Evolutionary conservation across 1,140 invertebrate genomes (phyloP).

Genomic region (Scaptomyza montana): DNA sequence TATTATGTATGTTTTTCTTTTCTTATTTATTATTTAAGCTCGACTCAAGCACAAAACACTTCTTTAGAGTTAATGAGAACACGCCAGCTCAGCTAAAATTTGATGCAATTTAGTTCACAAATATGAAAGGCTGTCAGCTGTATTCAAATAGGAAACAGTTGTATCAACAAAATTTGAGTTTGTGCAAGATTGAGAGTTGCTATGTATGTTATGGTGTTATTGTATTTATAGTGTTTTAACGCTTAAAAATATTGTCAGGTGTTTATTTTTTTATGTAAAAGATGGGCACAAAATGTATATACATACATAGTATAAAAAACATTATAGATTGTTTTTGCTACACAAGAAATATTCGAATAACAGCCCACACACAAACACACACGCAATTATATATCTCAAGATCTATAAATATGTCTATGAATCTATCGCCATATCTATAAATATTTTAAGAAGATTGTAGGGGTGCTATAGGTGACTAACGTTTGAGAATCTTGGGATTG

Average conservation of each 20-base stretch:
- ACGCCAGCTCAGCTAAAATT: constrained; percentile 12
- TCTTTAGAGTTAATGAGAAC: background rate
- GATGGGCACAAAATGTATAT: background rate
- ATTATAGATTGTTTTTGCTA: constrained; percentile 6
- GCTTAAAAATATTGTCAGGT: too few species aligned
- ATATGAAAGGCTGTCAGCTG: constrained; percentile 26
- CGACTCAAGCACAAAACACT: background rate
- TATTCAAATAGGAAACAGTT: constrained; percentile 33
- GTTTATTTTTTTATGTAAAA: background rate
- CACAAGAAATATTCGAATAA: constrained; percentile 11
- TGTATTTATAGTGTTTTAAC: constrained; percentile 16
- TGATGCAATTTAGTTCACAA: constrained; percentile 16
- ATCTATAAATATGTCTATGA: constrained; percentile 35
- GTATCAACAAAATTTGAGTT: constrained; percentile 26
- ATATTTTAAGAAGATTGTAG: constrained; percentile 7
- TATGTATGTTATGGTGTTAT: background rate
- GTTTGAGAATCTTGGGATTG: constrained; percentile 41
- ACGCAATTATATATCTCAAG: background rate
- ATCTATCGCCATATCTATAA: constrained; percentile 17
- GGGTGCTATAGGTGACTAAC: constrained; percentile 29
- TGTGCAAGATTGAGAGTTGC: constrained; percentile 33
- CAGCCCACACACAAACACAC: constrained; percentile 9
- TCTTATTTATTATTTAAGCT: background rate
- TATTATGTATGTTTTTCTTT: too few species aligned
- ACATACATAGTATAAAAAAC: background rate